Evolutionary conservation across 1,140 invertebrate species (phyloP), one percentile per base, ranked within the genome.

Genomic region (Drusus annulatus): DNA sequence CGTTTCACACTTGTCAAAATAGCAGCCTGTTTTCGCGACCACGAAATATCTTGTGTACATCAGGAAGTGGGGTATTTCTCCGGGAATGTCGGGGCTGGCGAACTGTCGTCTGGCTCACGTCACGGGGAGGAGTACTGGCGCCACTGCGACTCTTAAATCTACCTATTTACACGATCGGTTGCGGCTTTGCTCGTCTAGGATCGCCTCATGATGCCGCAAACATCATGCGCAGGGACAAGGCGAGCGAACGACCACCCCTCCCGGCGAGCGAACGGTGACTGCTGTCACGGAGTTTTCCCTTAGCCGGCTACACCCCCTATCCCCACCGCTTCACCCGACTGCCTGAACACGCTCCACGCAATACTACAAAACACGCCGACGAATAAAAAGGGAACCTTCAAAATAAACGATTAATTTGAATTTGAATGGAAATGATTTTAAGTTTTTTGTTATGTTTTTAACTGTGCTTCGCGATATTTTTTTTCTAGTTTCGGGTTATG

Each of bases 211-310:
- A 69, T 78, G 76, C 63, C 76, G 76, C 62, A 54, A 78, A 69
- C 76, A 78, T 78, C 58, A 77, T 77, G 76, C 54, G 13, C 71
- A 56, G 31, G 76, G 62, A 77, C 31, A 31, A 52, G 63, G 23
- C 75, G 63, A 68, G 19, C 51, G 76, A 36, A 77, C 60, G 45
- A 56, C 76, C 76, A 69, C 50, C 76, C 63, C 51, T 56, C 50
- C n/a, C 76, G 76, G 52, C 62, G 62, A 58, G 50, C 17, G 50
- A 62, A 56, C 23, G 51, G 50, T 50, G 76, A 78, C 76, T 78
- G 63, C 62, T 69, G 63, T 58, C 76, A 78, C 76, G 76, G 76
- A 78, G 76, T 69, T 69, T 77, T 69, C 76, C 76, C 63, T 69
- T 50, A 28, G 63, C 63, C 13, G 69, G 69, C 69, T 74, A 74